phyloP scores from a whole-genome alignment of 2,113 vertebrate genomes.

The Dascyllus trimaculatus region DNA sequence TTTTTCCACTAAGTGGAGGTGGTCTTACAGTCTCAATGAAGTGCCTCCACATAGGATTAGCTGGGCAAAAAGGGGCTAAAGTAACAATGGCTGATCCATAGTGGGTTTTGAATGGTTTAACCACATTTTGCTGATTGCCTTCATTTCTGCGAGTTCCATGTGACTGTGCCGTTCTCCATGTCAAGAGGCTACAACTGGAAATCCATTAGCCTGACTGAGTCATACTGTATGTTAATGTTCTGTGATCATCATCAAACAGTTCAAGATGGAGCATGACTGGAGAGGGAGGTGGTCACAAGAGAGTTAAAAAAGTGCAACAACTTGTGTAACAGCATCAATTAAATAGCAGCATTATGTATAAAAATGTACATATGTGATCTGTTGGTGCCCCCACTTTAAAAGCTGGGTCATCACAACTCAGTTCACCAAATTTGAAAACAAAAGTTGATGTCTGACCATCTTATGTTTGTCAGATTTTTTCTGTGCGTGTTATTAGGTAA shows the following conservation, averaged over 20 bases:
- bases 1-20: not conserved
- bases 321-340: not conserved
- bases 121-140: not conserved
- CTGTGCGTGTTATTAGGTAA: too few relatives aligned
- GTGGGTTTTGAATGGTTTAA: not conserved
- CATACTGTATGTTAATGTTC: not conserved
- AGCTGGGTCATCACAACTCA: too few relatives aligned
- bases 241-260: conserved; percentile 20
- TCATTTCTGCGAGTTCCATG: not conserved
- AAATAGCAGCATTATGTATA: too few relatives aligned
- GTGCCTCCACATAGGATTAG: not conserved
- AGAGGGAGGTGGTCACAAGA: not conserved
- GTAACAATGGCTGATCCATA: not conserved
- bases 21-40: not conserved
- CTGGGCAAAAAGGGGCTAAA: not conserved
- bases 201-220: conserved; percentile 13
- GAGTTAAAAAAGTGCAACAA: conserved; percentile 6
- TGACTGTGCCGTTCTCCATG: not conserved
- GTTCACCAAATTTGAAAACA: too few relatives aligned
- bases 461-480: too few relatives aligned
- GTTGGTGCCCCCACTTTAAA: too few relatives aligned
- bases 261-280: not conserved
- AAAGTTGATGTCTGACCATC: too few relatives aligned
- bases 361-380: too few relatives aligned
- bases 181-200: conserved; percentile 3